Conservation (phyloP, 1,140 invertebrate species). For the Ylistrum balloti region DNA sequence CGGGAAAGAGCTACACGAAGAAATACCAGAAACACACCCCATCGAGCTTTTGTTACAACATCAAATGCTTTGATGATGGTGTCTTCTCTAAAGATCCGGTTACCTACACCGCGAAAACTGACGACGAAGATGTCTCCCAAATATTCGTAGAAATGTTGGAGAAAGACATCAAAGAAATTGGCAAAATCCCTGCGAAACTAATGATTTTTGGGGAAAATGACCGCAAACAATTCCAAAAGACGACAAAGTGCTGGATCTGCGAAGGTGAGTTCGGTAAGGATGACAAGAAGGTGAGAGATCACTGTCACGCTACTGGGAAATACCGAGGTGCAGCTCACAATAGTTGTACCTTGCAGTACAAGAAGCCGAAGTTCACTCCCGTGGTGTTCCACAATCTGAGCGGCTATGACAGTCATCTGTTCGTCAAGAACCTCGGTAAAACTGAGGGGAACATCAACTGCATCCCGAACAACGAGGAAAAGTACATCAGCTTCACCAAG, state of each 20-base stretch:
- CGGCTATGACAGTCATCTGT: slow-evolving; percentile 79
- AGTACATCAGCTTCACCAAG: slow-evolving; percentile 60
- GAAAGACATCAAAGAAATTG: no score
- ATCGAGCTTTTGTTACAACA: no score
- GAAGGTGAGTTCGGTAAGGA: slow-evolving; percentile 55
- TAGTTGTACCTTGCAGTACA: slow-evolving; percentile 55
- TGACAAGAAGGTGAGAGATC: slow-evolving; percentile 52
- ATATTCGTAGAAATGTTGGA: no score
- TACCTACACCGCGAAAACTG: no score
- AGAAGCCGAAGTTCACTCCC: slow-evolving; percentile 69
- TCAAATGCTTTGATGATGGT: no score
- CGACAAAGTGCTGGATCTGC: slow-evolving; percentile 56
- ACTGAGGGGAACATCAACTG: slow-evolving; percentile 70
- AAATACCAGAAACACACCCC: no score
- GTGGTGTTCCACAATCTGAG: slow-evolving; percentile 82
- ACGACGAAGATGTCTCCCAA: no score
- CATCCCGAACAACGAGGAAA: slow-evolving; percentile 80
- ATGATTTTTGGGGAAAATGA: no score
- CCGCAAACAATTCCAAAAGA: no score
- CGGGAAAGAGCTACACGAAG: no score
- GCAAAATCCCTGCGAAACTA: no score
- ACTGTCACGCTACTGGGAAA: slow-evolving; percentile 52
- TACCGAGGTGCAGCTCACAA: slow-evolving; percentile 51
- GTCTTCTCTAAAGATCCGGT: no score
- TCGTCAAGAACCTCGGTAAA: slow-evolving; percentile 74